phyloP scores from a whole-genome alignment of 2,797 vertebrate species.

The Sebastes nivosus region DNA sequence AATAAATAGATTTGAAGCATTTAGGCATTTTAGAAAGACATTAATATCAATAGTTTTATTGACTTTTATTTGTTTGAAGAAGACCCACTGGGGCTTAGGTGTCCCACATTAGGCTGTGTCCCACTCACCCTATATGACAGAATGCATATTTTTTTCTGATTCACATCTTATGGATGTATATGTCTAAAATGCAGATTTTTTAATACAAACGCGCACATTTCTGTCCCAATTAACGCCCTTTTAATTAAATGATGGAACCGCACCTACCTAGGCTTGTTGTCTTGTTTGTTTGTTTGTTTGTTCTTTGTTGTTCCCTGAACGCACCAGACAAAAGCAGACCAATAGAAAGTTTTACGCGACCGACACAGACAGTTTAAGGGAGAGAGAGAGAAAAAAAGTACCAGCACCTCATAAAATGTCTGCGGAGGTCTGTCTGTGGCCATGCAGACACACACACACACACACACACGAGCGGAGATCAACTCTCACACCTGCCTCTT shows the following conservation, averaged over 20 bases:
- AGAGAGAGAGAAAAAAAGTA: background rate
- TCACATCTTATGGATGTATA: background rate
- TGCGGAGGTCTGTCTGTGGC: slow-evolving; percentile 12
- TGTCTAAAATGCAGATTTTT: background rate
- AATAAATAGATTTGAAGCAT: too few species aligned
- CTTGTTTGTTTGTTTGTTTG: background rate
- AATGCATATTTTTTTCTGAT: background rate
- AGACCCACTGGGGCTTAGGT: too few species aligned
- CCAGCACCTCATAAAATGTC: slow-evolving; percentile 44
- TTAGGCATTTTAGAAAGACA: too few species aligned
- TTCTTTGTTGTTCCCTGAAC: slow-evolving; percentile 43
- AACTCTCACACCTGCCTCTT: slow-evolving; percentile 37
- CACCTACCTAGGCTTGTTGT: background rate
- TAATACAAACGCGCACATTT: too few species aligned
- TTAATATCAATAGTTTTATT: too few species aligned
- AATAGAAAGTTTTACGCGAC: slow-evolving; percentile 52
- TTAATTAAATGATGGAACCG: background rate
- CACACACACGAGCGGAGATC: background rate
- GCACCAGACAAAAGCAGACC: slow-evolving; percentile 42
- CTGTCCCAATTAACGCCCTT: background rate
- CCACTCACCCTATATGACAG: background rate
- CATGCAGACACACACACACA: background rate
- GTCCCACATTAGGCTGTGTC: too few species aligned
- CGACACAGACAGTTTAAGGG: slow-evolving; percentile 23
- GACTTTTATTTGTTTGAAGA: too few species aligned